A percentile compares a stretch with the other conserved stretches of the same genome.
phyloP scores from a whole-genome alignment of 2,113 vertebrate species.

The Ochotona princeps region DNA sequence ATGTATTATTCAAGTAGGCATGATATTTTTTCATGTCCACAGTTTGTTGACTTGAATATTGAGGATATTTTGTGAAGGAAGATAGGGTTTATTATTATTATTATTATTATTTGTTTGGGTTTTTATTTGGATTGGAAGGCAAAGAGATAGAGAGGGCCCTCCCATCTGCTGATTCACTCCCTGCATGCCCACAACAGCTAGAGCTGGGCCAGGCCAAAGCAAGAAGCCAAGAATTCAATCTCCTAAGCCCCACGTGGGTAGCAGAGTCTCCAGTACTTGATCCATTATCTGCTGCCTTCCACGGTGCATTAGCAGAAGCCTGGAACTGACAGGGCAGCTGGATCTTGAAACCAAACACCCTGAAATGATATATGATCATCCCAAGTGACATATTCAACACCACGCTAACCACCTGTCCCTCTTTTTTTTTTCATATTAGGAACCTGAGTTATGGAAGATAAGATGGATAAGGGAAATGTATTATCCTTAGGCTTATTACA shows the following conservation, averaged over 20 bases:
- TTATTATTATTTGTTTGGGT: too few relatives aligned
- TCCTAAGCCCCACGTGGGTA: too few relatives aligned
- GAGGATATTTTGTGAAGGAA: background rate
- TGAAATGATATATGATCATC: background rate
- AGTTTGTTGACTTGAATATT: background rate
- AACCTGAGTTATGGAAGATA: background rate
- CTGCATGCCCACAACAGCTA: too few relatives aligned
- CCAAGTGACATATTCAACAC: background rate
- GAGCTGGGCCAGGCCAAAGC: too few relatives aligned
- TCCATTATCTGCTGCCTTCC: too few relatives aligned
- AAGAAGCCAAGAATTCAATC: too few relatives aligned
- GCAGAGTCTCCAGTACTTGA: too few relatives aligned
- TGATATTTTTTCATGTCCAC: background rate
- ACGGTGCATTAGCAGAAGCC: too few relatives aligned
- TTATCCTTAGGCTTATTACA: background rate
- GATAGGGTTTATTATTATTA: too few relatives aligned
- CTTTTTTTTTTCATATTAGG: background rate
- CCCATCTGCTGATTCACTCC: too few relatives aligned
- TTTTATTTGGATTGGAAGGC: too few relatives aligned
- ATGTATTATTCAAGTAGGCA: constrained; percentile 7
- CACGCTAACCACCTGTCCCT: background rate
- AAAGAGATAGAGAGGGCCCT: too few relatives aligned
- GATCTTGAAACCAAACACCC: background rate
- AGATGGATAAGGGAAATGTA: background rate
- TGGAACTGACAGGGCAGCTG: background rate